Evolutionary conservation across 1,140 invertebrate species (phyloP).

Genomic region (Apolygus lucorum): DNA sequence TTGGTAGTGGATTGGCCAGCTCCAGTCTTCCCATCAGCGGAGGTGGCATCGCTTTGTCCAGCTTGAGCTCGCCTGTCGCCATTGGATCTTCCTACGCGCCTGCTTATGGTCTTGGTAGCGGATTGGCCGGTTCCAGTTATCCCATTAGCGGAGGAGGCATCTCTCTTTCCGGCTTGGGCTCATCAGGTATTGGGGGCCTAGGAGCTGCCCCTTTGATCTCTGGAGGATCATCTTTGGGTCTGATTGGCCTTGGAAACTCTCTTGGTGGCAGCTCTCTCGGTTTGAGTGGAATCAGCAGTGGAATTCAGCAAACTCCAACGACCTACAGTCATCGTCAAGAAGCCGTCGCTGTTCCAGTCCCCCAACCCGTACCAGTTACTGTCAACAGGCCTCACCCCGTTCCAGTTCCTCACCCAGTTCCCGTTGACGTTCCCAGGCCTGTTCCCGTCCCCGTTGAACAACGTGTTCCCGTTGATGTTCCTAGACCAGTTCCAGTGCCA

Average conservation of each 20-base stretch:
- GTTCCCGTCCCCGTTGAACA: slow-evolving; percentile 28
- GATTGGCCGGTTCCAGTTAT: not conserved
- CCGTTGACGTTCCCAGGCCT: slow-evolving; percentile 21
- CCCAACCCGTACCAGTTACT: slow-evolving; percentile 36
- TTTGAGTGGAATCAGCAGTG: not conserved
- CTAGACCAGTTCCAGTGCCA: slow-evolving; percentile 41
- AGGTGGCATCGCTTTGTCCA: not conserved
- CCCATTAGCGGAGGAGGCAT: not conserved
- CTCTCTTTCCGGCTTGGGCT: not conserved
- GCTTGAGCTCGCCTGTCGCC: too few species aligned
- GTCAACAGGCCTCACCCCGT: slow-evolving; percentile 20
- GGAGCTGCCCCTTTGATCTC: not conserved
- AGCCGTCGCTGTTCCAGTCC: slow-evolving; percentile 38
- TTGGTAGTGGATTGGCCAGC: not conserved
- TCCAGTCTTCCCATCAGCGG: not conserved
- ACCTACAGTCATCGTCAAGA: slow-evolving; percentile 7
- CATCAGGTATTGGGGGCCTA: not conserved
- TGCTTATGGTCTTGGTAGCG: not conserved
- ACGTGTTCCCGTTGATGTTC: slow-evolving; percentile 36
- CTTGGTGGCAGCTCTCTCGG: not conserved
- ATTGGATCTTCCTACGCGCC: too few species aligned
- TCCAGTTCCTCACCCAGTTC: slow-evolving; percentile 25
- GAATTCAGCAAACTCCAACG: not conserved
- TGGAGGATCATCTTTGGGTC: not conserved
- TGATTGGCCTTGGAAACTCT: not conserved